Evolutionary conservation across 1,140 invertebrate species (phyloP).

Genomic region (Chironomus tepperi): DNA sequence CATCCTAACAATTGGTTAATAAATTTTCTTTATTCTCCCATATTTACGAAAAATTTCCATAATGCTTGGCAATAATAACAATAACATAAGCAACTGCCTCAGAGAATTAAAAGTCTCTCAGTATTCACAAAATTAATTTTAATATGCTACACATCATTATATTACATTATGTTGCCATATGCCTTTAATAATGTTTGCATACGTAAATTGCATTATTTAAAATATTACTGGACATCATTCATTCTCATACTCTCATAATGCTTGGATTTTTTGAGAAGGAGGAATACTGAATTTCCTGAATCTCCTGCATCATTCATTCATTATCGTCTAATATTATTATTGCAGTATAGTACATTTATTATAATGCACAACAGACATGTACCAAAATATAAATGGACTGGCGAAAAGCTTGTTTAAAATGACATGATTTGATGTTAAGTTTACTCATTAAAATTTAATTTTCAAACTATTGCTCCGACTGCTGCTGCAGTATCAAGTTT

Average conservation of each 20-base stretch:
- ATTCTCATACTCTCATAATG: no score
- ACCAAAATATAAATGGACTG: background rate
- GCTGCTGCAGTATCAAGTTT: background rate
- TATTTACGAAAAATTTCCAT: no score
- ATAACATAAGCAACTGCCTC: no score
- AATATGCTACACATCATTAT: constrained; percentile 14
- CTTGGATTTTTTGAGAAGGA: no score
- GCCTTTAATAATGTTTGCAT: background rate
- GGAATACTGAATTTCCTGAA: no score
- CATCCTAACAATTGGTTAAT: no score
- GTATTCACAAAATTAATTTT: constrained; percentile 2
- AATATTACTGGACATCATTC: no score
- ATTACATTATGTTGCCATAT: background rate
- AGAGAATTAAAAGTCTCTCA: background rate
- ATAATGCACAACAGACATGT: background rate
- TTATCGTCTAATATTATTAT: background rate
- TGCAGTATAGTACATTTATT: background rate
- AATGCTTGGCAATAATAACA: no score
- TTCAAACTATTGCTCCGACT: background rate
- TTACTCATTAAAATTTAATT: constrained; percentile 23
- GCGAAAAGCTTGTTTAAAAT: background rate
- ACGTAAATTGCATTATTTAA: background rate
- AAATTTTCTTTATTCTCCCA: no score
- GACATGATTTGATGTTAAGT: constrained; percentile 23
- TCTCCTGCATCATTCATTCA: background rate